Evolutionary conservation across 2,888 invertebrate genomes (phyloP).

Genomic region (Nysson spinosus): DNA sequence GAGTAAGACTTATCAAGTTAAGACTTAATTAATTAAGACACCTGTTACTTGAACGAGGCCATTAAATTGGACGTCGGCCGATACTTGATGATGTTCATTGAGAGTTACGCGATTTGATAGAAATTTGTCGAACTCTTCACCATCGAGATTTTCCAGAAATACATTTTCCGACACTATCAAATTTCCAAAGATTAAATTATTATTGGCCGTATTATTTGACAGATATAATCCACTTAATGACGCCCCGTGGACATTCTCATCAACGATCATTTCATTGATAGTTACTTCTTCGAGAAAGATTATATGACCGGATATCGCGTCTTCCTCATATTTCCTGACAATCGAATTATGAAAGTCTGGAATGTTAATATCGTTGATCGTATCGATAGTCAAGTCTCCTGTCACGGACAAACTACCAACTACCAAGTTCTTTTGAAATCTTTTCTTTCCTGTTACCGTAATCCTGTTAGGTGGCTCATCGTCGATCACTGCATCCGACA

Average conservation of each 20-base stretch:
- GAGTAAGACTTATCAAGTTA: no score
- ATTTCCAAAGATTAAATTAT: constrained; percentile 53
- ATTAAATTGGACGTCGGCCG: constrained; percentile 57
- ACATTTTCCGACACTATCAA: constrained; percentile 50
- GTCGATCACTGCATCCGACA: constrained; percentile 56
- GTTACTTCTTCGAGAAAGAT: constrained; percentile 52
- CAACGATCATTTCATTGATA: constrained; percentile 47
- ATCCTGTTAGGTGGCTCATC: constrained; percentile 19
- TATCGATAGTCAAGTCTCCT: constrained; percentile 49
- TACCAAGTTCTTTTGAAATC: constrained; percentile 52
- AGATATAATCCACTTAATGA: constrained; percentile 45
- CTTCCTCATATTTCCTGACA: constrained; percentile 51
- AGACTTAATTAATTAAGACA: no score
- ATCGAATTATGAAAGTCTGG: constrained; percentile 59
- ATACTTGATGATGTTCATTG: constrained; percentile 47
- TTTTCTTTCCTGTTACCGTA: constrained; percentile 57
- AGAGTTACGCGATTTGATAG: constrained; percentile 57
- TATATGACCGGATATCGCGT: constrained; percentile 39
- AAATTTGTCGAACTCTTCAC: constrained; percentile 64
- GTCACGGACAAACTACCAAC: constrained; percentile 47
- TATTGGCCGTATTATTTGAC: constrained; percentile 47
- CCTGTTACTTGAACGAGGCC: constrained; percentile 56
- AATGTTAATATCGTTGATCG: constrained; percentile 58
- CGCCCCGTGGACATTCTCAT: constrained; percentile 45
- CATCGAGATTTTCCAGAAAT: constrained; percentile 55